These are phyloP conservation scores for Protosalanx chinensis DNA, from an alignment of 2,797 vertebrate species.

Conservation along the genomic window DNA sequence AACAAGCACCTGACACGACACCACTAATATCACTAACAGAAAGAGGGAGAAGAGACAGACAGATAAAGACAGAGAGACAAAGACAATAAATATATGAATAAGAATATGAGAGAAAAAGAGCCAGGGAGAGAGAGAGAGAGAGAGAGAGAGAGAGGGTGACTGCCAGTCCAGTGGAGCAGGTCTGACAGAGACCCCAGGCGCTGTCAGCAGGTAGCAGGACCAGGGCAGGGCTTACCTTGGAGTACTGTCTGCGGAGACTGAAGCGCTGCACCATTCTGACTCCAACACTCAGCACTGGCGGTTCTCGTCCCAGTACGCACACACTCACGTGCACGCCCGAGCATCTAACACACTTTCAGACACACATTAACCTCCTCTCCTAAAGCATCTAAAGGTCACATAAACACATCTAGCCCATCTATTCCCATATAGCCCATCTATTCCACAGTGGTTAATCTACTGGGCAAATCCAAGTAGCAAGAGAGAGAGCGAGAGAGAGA, in stretches of 20 bases:
- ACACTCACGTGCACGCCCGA: conserved; percentile 38
- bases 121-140: neutral
- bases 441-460: conserved; percentile 13
- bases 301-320: conserved; percentile 28
- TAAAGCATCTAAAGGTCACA: too few species aligned
- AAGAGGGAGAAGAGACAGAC: too few species aligned
- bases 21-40: neutral
- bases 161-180: neutral
- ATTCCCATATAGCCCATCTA: conserved; percentile 14
- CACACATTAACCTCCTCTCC: conserved; percentile 37
- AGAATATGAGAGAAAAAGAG: neutral
- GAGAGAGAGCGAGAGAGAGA: conserved; percentile 1
- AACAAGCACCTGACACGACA: neutral
- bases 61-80: too few species aligned
- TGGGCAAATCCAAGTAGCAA: conserved; percentile 7
- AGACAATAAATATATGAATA: too few species aligned
- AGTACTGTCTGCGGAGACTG: conserved; percentile 88
- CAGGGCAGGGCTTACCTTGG: conserved; percentile 81
- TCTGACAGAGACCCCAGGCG: conserved; percentile 7
- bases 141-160: conserved; percentile 1
- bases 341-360: conserved; percentile 35
- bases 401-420: neutral
- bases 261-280: conserved; percentile 93
- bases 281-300: conserved; percentile 44
- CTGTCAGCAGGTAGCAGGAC: conserved; percentile 14